phyloP scores from a whole-genome alignment of 2,113 vertebrate species.

The Rhinichthys klamathensis region DNA sequence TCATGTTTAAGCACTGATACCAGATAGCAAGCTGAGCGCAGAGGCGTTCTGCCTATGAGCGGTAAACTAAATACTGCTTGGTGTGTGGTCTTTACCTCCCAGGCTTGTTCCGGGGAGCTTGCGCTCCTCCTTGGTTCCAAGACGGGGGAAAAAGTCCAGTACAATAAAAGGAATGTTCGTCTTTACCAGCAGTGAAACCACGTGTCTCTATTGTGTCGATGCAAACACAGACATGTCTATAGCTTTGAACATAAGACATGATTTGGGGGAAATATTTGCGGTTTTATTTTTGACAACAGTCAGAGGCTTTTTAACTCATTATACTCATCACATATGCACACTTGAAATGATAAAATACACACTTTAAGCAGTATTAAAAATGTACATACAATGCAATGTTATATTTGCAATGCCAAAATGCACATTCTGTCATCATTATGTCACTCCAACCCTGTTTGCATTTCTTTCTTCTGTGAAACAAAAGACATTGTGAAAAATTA shows the following conservation, averaged over 20 bases:
- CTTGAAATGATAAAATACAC: not conserved
- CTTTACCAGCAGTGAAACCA: conserved; percentile 65
- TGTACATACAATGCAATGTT: not conserved
- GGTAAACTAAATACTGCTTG: conserved; percentile 64
- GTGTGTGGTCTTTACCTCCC: conserved; percentile 82
- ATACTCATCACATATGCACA: not conserved
- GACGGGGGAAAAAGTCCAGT: conserved; percentile 58
- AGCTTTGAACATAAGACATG: conserved; percentile 60
- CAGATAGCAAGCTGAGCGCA: conserved; percentile 56
- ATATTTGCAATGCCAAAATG: too few species aligned
- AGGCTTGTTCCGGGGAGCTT: conserved; percentile 72
- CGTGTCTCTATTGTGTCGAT: conserved; percentile 72
- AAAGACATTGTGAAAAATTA: not conserved
- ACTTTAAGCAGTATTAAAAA: not conserved
- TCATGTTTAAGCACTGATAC: conserved; percentile 56
- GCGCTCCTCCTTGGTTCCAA: conserved; percentile 67
- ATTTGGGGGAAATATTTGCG: not conserved
- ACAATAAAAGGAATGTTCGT: conserved; percentile 76
- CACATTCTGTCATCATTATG: not conserved
- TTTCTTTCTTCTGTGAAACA: not conserved
- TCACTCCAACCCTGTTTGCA: not conserved
- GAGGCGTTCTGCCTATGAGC: conserved; percentile 55
- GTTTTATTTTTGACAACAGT: not conserved
- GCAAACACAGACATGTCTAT: conserved; percentile 69
- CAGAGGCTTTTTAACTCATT: not conserved